These are phyloP conservation scores for Rostratula benghalensis DNA, from an alignment of 2,113 vertebrate genomes.

Conservation along the genomic window DNA sequence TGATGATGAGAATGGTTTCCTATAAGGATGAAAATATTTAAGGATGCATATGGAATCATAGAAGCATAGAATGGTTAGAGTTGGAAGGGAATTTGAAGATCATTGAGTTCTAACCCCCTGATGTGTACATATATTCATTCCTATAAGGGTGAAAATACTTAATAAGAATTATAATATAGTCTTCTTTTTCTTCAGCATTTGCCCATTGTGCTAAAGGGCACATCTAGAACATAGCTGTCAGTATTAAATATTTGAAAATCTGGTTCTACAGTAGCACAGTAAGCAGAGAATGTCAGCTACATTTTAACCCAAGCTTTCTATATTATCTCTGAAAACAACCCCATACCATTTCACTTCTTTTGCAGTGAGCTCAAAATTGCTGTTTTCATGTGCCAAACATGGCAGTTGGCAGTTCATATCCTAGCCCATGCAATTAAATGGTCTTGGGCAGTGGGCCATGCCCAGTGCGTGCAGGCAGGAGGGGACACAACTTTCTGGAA, in stretches of 20 bases:
- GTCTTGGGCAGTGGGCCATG: neutral
- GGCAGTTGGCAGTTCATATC: neutral
- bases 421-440: neutral
- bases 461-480: neutral
- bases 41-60: neutral
- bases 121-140: neutral
- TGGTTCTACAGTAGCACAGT: neutral
- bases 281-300: neutral
- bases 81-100: too few species aligned
- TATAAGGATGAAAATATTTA: neutral
- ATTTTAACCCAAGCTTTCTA: neutral
- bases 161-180: neutral
- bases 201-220: neutral
- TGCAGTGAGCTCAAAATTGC: neutral
- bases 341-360: neutral
- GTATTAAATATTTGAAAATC: neutral
- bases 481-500: neutral
- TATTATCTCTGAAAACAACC: neutral
- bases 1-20: neutral
- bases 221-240: accelerated
- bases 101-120: too few species aligned
- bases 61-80: too few species aligned
- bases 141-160: neutral
- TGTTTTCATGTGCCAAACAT: neutral
- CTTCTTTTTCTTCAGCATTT: neutral